Conservation (phyloP, 2,888 invertebrate genomes). For the Hesperia comma region DNA sequence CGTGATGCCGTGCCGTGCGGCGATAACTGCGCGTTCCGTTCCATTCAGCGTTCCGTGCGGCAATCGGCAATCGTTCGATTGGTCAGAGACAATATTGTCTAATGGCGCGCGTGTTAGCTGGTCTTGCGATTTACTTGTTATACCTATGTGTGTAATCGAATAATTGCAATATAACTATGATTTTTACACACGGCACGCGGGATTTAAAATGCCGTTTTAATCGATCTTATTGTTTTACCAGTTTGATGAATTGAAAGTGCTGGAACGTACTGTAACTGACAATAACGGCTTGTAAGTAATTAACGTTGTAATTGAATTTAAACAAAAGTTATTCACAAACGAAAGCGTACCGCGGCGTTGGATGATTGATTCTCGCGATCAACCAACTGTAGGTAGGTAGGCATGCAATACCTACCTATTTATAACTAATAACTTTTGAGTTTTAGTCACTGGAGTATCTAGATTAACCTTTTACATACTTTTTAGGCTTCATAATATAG, state of each 20-base stretch:
- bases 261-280: constrained; percentile 62
- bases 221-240: constrained; percentile 66
- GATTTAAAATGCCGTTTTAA: constrained; percentile 64
- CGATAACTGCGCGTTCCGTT: constrained; percentile 39
- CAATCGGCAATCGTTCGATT: constrained; percentile 50
- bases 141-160: constrained; percentile 70
- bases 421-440: no score
- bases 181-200: constrained; percentile 61
- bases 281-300: constrained; percentile 54
- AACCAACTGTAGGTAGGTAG: neutral
- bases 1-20: constrained; percentile 46
- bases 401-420: no score
- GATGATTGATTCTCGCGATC: neutral
- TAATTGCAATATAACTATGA: constrained; percentile 52
- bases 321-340: constrained; percentile 14
- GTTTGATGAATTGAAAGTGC: constrained; percentile 68
- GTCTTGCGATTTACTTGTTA: constrained; percentile 58
- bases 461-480: no score
- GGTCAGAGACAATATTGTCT: constrained; percentile 68
- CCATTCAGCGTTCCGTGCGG: constrained; percentile 35
- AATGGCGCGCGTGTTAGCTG: constrained; percentile 48
- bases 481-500: no score
- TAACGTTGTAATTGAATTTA: constrained; percentile 50
- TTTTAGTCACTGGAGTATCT: no score
- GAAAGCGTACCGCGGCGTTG: neutral